Base-by-base conservation (phyloP, 37 sponge, comb jelly and placozoan genomes). In the Axinella damicornis region DNA sequence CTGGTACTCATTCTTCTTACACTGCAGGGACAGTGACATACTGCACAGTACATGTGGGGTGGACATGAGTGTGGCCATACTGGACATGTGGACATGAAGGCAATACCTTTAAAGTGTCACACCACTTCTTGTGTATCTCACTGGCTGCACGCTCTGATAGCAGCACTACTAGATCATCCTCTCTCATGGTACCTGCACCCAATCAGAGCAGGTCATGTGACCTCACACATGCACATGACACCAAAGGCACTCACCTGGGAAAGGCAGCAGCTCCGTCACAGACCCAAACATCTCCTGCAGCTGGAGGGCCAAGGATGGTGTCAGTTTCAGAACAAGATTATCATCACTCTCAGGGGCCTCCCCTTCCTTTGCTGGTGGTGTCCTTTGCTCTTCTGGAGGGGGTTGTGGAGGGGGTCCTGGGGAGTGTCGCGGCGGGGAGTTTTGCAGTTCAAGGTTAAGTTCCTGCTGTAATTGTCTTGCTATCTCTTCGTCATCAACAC, bases 271-370 rank as follows among this genome's bases (percentile, higher is more conserved):
- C 13, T 67, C 19, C 27, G 74, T 55, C 0, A 92, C 81, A 27
- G 89, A 67, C 0, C 93, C 93, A 93, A 78, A 93, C 78, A 89
- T 25, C 12, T 71, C 35, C 62, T 93, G 90, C 56, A 93, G 79
- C 52, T 85, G 82, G 20, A 36, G 30, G 0, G 90, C 93, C 5
- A 93, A 74, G 21, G 89, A 81, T 1, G 65, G 52, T 4, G 86
- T 62, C 53, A 93, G 73, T 34, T 30, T 80, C 81, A 93, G 34
- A 17, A 79, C 72, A 31, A 93, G 77, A 69, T 90, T 85, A 40
- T 60, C 74, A 20, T 90, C 91, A 2, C 30, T 71, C 16, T 4
- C 60, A 22, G 60, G 5, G 2, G 46, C 46, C 46, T 46, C 46
- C 9, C 4, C 46, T 9, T 46, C 46, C 4, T 46, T 4, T n/a